Evolutionary conservation across 2,797 vertebrate genomes (phyloP), one percentile per base, ranked within the genome.

Genomic region (Urocyon cinereoargenteus): DNA sequence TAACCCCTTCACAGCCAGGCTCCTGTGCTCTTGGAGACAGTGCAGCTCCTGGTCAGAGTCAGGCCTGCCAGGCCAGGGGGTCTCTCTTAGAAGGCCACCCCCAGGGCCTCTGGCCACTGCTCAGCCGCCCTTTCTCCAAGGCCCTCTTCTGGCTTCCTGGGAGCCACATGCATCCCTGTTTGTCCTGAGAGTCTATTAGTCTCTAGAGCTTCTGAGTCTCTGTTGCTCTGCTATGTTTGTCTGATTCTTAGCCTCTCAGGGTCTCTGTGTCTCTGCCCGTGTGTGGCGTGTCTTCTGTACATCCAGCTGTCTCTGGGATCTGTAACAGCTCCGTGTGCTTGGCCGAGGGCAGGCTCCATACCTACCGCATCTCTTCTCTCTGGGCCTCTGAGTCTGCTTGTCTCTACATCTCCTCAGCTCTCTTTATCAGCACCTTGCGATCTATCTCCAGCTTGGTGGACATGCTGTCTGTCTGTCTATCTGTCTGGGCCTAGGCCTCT

Each of bases 1-100:
- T 97, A 91, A 86, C 93, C 92, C 93, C 90, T 79, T 61, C 11
- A 6, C 31, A 57, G 87, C 85, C 88, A 78, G 87, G 72, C 18
- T 64, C 45, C 64, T 49, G 40, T 11, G 19, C 51, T 78, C 55
- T 36, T 8, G 16, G 31, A 90, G 91, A 36, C 51, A 2, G 31
- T 14, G 66, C 13, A 18, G 13, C 51, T n/a, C 73, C 28, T 66
- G 57, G 36, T 53, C 78, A 90, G 34, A n/a, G 24, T 3, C 26
- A 40, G 34, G 75, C 72, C 24, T 8, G 55, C 72, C 77, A 78
- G 26, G 64, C 45, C 9, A 2, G 34, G 36, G 1, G 51, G 51
- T 51, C n/a, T 68, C 70, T 34, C 66, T 0, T 4, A 4, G 7
- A 45, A 64, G 86, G 75, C 36, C 40, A 68, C 36, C 12, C 68